Evolutionary conservation across 1,140 invertebrate genomes (phyloP), one percentile per base, ranked within the genome.

Genomic region (Drosophila pseudoobscura): DNA sequence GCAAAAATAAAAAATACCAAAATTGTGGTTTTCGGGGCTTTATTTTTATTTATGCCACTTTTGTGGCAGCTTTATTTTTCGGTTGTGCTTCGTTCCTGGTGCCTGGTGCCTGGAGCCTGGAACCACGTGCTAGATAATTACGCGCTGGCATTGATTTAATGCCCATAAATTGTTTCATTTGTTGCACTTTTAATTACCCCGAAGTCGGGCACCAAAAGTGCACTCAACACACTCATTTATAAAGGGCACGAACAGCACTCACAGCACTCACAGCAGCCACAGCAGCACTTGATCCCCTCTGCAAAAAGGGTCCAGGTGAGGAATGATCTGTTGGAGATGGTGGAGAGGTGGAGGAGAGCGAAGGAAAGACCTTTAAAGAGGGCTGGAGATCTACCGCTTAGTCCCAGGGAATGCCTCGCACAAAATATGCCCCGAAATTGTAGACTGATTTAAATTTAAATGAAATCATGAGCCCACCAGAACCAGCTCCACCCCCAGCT

Each of bases 111-210:
- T 49, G 57, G 22, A 7, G 9, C 8, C 44, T 44, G 46, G 51
- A 70, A 46, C 29, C 70, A 51, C 59, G 59, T 63, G 54, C 57
- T 17, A 55, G 52, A 80, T 77, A 84, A 84, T 84, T 80, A 77
- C 77, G 53, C 46, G 61, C 62, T 75, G 49, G 52, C 77, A 87
- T 87, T 69, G 78, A 87, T 69, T 87, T 87, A 80, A 77, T 66
- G 63, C 46, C 54, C 73, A 80, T 80, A 74, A 87, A 84, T 87
- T 65, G 77, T 60, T 70, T 58, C 46, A 73, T 70, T 74, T 64
- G 72, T 54, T 57, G 50, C 65, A 59, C 44, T 69, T 71, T 85
- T 85, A 84, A 85, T 85, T 85, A 68, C 71, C 68, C 17, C 17
- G 17, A 17, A 17, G 17, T 39, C 47, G 6, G 13, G 41, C 41